Conservation (phyloP, 2,113 vertebrate genomes). For the Tragelaphus buxtoni region DNA sequence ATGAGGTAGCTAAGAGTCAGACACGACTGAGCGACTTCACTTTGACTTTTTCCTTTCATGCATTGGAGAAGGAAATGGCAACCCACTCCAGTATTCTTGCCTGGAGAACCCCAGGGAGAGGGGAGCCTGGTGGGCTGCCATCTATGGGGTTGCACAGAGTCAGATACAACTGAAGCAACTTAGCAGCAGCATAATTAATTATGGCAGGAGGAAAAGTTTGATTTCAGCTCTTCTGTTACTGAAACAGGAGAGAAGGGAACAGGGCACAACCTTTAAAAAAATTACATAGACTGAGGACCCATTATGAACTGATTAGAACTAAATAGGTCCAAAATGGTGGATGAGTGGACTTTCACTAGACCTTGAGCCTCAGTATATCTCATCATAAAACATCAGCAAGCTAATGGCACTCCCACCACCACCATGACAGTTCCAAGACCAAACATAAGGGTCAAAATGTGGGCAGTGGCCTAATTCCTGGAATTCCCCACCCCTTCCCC, state of each 20-base stretch:
- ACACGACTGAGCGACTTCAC: too few relatives aligned
- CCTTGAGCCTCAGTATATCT: not conserved
- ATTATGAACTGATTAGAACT: not conserved
- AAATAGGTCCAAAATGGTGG: not conserved
- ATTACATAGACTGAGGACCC: not conserved
- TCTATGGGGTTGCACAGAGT: too few relatives aligned
- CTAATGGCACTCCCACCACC: not conserved
- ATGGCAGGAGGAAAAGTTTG: not conserved
- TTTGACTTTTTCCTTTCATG: too few relatives aligned
- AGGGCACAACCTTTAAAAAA: not conserved
- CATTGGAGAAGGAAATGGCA: too few relatives aligned
- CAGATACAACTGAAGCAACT: too few relatives aligned
- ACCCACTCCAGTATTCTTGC: too few relatives aligned
- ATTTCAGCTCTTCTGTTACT: not conserved
- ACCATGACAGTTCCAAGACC: not conserved
- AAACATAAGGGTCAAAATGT: not conserved
- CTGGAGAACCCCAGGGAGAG: too few relatives aligned
- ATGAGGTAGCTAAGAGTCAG: too few relatives aligned
- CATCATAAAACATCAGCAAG: not conserved
- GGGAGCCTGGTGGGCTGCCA: too few relatives aligned
- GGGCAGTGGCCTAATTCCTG: not conserved
- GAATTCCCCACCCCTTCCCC: too few relatives aligned
- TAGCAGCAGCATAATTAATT: not conserved
- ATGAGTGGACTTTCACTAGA: not conserved
- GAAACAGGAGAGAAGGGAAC: not conserved